Evolutionary conservation across 2,888 invertebrate species (phyloP), one percentile per base, ranked within the genome.

Genomic region (Plusia festucae): DNA sequence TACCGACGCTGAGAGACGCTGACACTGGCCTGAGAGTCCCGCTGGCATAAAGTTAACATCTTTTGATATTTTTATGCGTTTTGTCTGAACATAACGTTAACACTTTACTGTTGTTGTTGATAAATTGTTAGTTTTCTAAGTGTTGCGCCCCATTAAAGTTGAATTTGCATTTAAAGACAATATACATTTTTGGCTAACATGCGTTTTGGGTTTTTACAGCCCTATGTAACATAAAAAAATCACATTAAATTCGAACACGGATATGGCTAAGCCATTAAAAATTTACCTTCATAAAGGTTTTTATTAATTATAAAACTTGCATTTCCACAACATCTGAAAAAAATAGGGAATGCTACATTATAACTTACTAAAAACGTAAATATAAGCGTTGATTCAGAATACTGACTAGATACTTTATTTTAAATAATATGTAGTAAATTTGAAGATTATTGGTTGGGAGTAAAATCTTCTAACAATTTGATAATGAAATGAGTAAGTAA

Each of bases 161-260:
- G 88, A 85, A 89, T 88, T 89, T 88, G 87, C 89, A 91, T 90
- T 90, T 85, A 88, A 89, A 86, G 90, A 92, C 90, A 90, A 92
- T 92, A 91, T 88, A 81, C 86, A 84, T 82, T 88, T 88, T 90
- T 89, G 86, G 85, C 85, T 85, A 82, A 85, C 85, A 79, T 80
- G 82, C 83, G 82, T 90, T 89, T 91, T 91, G 92, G 92, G 91
- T 90, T 90, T 91, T 90, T 92, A 92, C 87, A 89, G 85, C 88
- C 92, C 90, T 88, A 85, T 82, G 82, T 85, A 85, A 85, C 79
- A 83, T 83, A 77, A 82, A 78, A 74, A 60, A 66, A 46, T 66
- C 65, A 73, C 78, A 64, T 69, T 60, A 68, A 71, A 76, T 53
- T 68, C 63, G 67, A 79, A 76, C 78, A 78, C 80, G 78, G 76